Base-by-base conservation (phyloP, 1,140 invertebrate species). In the Latrodectus geometricus region DNA sequence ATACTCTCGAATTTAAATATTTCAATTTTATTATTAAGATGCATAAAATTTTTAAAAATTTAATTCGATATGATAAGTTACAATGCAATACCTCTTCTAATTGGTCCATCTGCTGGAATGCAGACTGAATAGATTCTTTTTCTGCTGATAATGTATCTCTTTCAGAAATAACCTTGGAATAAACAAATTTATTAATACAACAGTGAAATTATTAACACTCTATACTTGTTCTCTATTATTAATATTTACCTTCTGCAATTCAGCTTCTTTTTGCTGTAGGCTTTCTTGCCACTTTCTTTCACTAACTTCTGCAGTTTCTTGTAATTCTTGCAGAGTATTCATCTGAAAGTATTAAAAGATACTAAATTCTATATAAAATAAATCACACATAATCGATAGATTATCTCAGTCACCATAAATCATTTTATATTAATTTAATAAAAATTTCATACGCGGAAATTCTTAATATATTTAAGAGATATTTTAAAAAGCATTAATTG, bases 261-360 rank as follows among this genome's bases (percentile, higher is more conserved):
- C 93, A 50, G 90, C 90, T 89, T 95, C 93, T 89, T 94, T 94
- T 73, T 92, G 92, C 56, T 92, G 90, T 65, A 95, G 89, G 90
- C 93, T 84, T 69, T 92, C 91, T 87, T 93, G 92, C 95, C 95
- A 96, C 88, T 93, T 92, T 77, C 92, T 92, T 91, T 96, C 95
- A 90, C 94, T 94, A 66, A 92, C 90, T 89, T 95, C 93, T 88
- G 95, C 93, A 90, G 95, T 93, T 88, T 91, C 93, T 90, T 95
- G 94, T 76, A 96, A 91, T 89, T 93, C 93, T 87, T 94, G 94
- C 86, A 96, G 91, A 89, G 94, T 94, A 54, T 92, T 92, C 90
- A 95, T 95, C 94, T 95, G 86, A 23, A 91, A 89, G 84, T 80
- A 88, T 52, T 9, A 65, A 65, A 74, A 74, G 74, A 61, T n/a